Evolutionary conservation across 2,797 vertebrate species (phyloP), one percentile per base, ranked within the genome.

Genomic region (Odontamblyopus lacepedii): DNA sequence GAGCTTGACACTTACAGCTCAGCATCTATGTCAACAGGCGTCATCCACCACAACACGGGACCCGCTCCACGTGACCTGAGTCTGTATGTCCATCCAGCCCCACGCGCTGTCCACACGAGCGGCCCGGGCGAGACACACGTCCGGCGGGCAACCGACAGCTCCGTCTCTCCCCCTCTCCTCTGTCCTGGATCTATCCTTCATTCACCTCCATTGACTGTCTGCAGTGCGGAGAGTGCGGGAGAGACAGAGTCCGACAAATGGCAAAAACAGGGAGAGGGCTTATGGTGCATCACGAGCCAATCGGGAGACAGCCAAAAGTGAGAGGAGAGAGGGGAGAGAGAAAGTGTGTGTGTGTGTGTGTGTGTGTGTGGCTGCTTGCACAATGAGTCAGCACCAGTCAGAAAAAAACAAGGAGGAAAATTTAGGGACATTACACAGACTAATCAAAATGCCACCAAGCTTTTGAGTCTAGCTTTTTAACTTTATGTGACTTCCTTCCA

Each of bases 171-270:
- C 83, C 78, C 75, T 78, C 69, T 80, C 71, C 80, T 73, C 71
- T 70, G 72, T 87, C 83, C 69, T 69, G 63, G 69, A 75, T 75
- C 65, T 72, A 77, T 82, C 83, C 69, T 73, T 73, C 76, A 79
- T 80, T 83, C 84, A 78, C 74, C 78, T 77, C 72, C 62, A 92
- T 91, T 91, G 94, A 91, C 94, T 95, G 95, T 96, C 95, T 96
- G 95, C 95, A 95, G 94, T 92, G 93, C 93, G 88, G 59, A 89
- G 94, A 13, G 41, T 44, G 41, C 11, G 13, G 73, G 78, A 74
- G 83, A 80, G 85, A 67, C 12, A 23, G 73, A 76, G 83, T 69
- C 60, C 62, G 66, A 82, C 73, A 74, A 80, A 83, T 64, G 12
- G 32, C 53, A 60, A 65, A 70, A 73, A 53, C 23, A 29, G 38